Evolutionary conservation across 2,888 invertebrate genomes (phyloP), one percentile per base, ranked within the genome.

Genomic region (Drosophila engyochracea): DNA sequence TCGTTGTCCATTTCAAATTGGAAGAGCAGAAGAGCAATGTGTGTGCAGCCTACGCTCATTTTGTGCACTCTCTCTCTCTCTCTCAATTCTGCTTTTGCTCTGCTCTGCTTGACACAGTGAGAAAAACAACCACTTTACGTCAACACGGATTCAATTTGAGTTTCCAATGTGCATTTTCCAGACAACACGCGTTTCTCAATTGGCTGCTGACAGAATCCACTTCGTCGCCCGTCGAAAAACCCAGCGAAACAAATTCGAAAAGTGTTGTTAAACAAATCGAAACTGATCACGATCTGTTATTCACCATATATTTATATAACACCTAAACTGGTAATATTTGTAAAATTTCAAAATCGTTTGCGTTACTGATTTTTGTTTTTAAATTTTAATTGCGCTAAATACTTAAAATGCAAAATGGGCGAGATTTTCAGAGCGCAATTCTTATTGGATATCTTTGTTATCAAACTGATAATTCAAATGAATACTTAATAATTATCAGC

Each of bases 71-170:
- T 69, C 69, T 22, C 44, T 6, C 52, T 22, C 41, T 30, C 5
- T 63, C 52, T 35, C 5, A 35, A 5, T 5, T 14, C 14, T 5
- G 35, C 35, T 14, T 19, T 35, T 28, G 19, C 35, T 35, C 14
- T 31, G 31, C 31, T 31, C 9, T 31, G 31, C 31, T 52, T 70
- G 35, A 25, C 35, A 12, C 44, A n/a, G 37, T 51, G 52, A 37
- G 54, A 87, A 83, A 47, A 85, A 83, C 91, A 89, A 89, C 89
- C 90, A 89, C 91, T 83, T 81, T 76, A 62, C 81, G 62, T 78
- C 78, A 64, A 64, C 55, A 70, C 52, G 71, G 71, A 83, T 69
- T 81, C 77, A 69, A 71, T 73, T 60, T 55, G 70, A 74, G 62
- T 78, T 89, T 83, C 72, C 70, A 85, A 57, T 70, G 54, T 86